Conservation (phyloP, 2,113 vertebrate genomes). For the Chaetops frenatus region DNA sequence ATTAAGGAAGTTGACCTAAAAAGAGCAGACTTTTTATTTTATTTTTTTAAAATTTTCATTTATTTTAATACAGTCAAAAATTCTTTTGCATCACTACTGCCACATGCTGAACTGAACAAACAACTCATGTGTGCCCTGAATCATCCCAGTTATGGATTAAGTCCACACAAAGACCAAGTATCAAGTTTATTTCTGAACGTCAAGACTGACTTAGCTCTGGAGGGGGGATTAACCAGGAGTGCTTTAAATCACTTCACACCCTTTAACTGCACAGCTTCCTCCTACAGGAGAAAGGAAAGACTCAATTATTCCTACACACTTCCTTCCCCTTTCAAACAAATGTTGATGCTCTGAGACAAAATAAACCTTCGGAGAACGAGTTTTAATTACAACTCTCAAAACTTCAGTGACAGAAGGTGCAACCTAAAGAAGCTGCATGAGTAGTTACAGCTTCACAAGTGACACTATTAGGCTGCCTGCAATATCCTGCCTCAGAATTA, state of each 20-base stretch:
- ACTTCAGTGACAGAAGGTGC: conserved; percentile 32
- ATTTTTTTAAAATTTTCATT: background rate
- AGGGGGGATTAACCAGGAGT: background rate
- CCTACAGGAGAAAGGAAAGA: background rate
- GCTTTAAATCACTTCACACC: background rate
- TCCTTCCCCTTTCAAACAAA: background rate
- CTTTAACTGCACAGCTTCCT: background rate
- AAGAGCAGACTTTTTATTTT: conserved; percentile 27
- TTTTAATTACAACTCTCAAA: background rate
- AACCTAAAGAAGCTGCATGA: background rate
- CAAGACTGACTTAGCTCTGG: background rate
- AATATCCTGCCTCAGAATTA: conserved; percentile 25
- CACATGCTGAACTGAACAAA: background rate
- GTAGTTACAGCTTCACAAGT: background rate
- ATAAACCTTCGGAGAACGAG: background rate
- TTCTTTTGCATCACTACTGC: background rate
- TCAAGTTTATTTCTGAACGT: background rate
- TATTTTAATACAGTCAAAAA: background rate
- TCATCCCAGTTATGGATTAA: background rate
- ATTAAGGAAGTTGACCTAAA: conserved; percentile 82
- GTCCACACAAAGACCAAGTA: background rate
- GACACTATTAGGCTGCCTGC: conserved; percentile 28
- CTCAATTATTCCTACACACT: background rate
- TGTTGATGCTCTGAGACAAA: background rate
- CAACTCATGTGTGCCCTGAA: background rate